A percentile compares a stretch with the other conserved stretches of the same genome.
Conservation (phyloP, 2,797 vertebrate species). For the Oreortyx pictus region DNA sequence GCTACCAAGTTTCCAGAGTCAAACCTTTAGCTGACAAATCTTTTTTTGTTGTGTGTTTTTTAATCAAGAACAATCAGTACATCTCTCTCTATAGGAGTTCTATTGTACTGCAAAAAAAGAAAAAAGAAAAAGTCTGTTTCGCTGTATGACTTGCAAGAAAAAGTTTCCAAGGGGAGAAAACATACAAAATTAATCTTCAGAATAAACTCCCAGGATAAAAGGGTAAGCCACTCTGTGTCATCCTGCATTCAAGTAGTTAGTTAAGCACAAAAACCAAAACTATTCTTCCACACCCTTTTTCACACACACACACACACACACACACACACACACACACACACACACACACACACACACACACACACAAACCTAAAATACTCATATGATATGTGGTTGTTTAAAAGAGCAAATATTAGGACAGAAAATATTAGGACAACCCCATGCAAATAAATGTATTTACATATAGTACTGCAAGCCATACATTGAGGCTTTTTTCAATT, state of each 20-base stretch:
- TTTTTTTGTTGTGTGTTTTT: not conserved
- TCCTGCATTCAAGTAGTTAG: not conserved
- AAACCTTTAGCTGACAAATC: not conserved
- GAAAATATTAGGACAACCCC: not conserved
- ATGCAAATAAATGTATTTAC: not conserved
- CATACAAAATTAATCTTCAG: not conserved
- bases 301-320: not conserved
- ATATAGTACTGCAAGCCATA: not conserved
- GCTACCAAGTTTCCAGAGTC: not conserved
- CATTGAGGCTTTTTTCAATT: not conserved
- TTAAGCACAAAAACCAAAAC: not conserved
- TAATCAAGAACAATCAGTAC: not conserved
- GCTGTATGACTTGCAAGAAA: not conserved
- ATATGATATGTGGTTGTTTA: not conserved
- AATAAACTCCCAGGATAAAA: not conserved
- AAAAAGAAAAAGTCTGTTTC: not conserved
- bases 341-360: not conserved
- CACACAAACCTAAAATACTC: not conserved
- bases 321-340: not conserved
- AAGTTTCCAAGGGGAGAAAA: not conserved
- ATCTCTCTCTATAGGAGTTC: not conserved
- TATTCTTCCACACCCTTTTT: not conserved
- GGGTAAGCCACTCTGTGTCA: accelerated
- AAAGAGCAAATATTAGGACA: not conserved
- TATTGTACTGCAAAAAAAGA: not conserved